Percentiles rank a stretch among this genome's conserved stretches.
These are phyloP conservation scores for Zosterops japonicus DNA, from an alignment of 2,113 vertebrate species.

Conservation along the genomic window DNA sequence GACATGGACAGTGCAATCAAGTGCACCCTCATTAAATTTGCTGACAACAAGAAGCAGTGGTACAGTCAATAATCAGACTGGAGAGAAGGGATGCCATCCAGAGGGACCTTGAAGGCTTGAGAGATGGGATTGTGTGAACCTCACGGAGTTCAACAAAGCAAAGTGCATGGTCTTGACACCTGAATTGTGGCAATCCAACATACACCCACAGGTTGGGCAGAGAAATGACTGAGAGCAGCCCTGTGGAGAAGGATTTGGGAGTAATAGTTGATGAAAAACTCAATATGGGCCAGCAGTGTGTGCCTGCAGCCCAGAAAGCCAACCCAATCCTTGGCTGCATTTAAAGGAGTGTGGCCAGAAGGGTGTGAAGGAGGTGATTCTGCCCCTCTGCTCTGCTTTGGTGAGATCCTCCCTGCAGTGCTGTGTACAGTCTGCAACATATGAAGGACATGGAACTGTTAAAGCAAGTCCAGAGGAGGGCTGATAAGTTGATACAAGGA, in stretches of 20 bases:
- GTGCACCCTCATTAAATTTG: neutral
- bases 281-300: neutral
- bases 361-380: rapidly evolving
- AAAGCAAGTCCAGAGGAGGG: neutral
- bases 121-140: neutral
- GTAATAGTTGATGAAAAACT: neutral
- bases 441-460: neutral
- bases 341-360: neutral
- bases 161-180: neutral
- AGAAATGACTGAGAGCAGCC: neutral
- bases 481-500: neutral
- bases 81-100: neutral
- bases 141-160: neutral
- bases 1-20: neutral
- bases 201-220: neutral
- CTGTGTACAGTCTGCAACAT: rapidly evolving
- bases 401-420: neutral
- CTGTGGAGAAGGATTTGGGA: neutral
- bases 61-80: neutral
- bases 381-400: neutral
- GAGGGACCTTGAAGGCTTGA: neutral
- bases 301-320: neutral
- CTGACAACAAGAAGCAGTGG: neutral
- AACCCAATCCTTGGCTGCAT: neutral
- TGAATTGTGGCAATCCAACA: neutral